Base-by-base conservation (phyloP, 2,888 invertebrate species). In the Apamea monoglypha region DNA sequence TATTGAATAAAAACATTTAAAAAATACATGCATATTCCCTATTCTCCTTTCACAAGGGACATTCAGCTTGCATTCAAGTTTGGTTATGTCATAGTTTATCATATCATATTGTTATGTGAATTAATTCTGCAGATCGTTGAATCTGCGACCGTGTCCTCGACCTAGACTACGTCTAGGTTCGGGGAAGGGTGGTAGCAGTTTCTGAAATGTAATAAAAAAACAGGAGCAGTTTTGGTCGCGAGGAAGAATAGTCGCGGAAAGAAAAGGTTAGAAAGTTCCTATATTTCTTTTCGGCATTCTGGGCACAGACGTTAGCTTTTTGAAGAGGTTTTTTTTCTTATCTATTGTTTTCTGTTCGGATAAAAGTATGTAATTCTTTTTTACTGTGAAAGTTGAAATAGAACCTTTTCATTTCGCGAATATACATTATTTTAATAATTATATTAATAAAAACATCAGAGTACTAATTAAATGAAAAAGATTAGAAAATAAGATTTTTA, bases 201-300 rank as follows among this genome's bases (percentile, higher is more conserved):
- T 90, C 92, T 91, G 91, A 86, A 91, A 91, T 84, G 69, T 82
- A 83, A 86, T 83, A 85, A 88, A 83, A 81, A 87, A 82, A 87
- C 56, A 84, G 76, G 74, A 83, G 89, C 87, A 87, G 75, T 67
- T 0, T 36, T 53, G 7, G 16, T 50, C 25, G 14, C 36, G 32
- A 56, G 18, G 1, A 66, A 47, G 5, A 7, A 74, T 21, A 75
- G 6, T 56, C 36, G 47, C 29, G 36, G n/a, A 64, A 68, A 25
- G 56, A 69, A 76, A 63, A 74, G 67, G 44, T 63, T 56, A 18
- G 1, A 4, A 16, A 53, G 4, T 47, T 36, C n/a, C 16, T 50
- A 29, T 61, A 29, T 61, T 21, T 40, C 0, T 16, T 56, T 29
- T 16, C 0, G 0, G 36, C 12, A n/a, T 53, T 70, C 32, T 32